phyloP scores from a whole-genome alignment of 2,888 invertebrate species.

The Bugula neritina region DNA sequence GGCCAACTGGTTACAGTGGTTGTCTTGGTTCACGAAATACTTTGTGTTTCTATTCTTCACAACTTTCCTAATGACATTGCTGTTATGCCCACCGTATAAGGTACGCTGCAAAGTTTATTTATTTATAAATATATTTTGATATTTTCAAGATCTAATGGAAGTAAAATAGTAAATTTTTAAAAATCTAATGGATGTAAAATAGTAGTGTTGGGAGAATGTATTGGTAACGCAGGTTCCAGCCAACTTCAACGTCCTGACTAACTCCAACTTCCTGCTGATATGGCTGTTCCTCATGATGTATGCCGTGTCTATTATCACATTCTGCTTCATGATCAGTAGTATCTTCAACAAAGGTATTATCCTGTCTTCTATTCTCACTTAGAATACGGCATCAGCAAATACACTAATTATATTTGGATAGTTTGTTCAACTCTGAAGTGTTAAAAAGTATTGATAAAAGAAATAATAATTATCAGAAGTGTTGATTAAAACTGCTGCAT shows the following conservation, averaged over 20 bases:
- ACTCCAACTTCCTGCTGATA: constrained; percentile 19
- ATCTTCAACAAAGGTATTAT: constrained; percentile 24
- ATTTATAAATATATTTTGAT: not conserved
- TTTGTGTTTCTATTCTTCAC: constrained; percentile 65
- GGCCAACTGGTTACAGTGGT: constrained; percentile 76
- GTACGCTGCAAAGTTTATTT: not conserved
- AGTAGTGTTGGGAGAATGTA: not conserved
- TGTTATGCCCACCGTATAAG: constrained; percentile 35
- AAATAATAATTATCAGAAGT: too few species aligned
- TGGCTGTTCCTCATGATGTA: constrained; percentile 19
- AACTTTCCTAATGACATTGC: constrained; percentile 54
- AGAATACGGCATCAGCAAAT: too few species aligned
- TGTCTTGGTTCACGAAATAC: constrained; percentile 76
- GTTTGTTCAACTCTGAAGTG: too few species aligned
- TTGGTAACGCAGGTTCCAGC: not conserved
- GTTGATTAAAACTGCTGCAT: too few species aligned
- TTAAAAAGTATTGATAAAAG: too few species aligned
- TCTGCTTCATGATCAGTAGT: constrained; percentile 25
- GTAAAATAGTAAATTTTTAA: not conserved
- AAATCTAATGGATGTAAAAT: not conserved
- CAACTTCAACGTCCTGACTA: constrained; percentile 1
- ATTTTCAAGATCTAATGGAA: too few species aligned
- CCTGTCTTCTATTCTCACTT: too few species aligned
- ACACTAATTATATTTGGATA: too few species aligned
- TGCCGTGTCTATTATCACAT: constrained; percentile 2